Evolutionary conservation across 1,140 invertebrate genomes (phyloP).

Genomic region (Calephelis virginiensis): DNA sequence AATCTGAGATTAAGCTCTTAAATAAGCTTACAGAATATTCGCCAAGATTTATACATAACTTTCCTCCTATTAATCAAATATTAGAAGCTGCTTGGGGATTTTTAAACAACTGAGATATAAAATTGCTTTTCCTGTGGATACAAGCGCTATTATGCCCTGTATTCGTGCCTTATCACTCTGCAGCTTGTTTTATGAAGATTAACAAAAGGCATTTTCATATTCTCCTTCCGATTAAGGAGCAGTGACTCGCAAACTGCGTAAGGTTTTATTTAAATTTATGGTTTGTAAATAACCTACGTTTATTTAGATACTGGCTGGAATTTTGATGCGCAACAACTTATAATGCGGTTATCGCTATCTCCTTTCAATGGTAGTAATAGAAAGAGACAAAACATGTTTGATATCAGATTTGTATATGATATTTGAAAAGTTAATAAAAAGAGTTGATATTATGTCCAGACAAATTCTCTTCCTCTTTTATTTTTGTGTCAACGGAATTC

Average conservation of each 20-base stretch:
- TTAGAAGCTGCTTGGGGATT: slow-evolving; percentile 8
- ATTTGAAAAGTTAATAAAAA: no score
- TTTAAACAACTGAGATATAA: slow-evolving; percentile 33
- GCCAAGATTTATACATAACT: slow-evolving; percentile 13
- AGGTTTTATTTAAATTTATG: background rate
- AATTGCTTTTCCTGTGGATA: slow-evolving; percentile 40
- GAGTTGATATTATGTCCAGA: no score
- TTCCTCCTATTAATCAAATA: slow-evolving; percentile 12
- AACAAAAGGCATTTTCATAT: slow-evolving; percentile 34
- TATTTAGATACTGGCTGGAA: no score
- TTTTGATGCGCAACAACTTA: no score
- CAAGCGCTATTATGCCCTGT: slow-evolving; percentile 28
- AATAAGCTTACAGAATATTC: background rate
- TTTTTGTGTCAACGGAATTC: no score
- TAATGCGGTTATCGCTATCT: no score
- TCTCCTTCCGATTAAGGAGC: slow-evolving; percentile 28
- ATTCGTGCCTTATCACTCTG: slow-evolving; percentile 48
- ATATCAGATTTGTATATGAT: no score
- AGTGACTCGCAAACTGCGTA: slow-evolving; percentile 34
- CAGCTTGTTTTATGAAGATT: slow-evolving; percentile 44
- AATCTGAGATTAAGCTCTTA: slow-evolving; percentile 5
- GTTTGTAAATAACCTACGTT: background rate
- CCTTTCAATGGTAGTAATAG: no score
- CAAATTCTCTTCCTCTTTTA: no score
- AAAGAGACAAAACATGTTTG: no score